Evolutionary conservation across 2,797 vertebrate species (phyloP), one percentile per base, ranked within the genome.

Genomic region (Smutsia gigantea): DNA sequence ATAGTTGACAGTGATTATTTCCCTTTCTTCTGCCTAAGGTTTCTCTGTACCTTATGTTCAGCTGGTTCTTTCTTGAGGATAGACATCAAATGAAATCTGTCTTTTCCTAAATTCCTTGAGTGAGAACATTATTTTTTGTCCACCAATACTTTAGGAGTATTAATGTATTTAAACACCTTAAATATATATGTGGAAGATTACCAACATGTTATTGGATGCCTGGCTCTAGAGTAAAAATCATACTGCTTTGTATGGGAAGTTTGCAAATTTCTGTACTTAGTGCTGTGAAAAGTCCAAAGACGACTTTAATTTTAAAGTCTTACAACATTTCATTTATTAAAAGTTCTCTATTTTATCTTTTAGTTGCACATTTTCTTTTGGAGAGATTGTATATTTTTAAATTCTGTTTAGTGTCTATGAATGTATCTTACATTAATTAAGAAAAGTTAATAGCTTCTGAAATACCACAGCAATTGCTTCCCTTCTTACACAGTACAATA

Each of bases 191-290:
- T 99, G 97, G 99, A 98, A 95, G 99, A 99, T 96, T 99, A 99
- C 98, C 98, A 99, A 97, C 98, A 99, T 98, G 99, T 99, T 97
- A 98, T 99, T 42, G 99, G 99, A 98, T 98, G 99, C 94, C 98
- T 99, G 68, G 99, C 99, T 13, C 99, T 99, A 97, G 99, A 98
- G 81, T 98, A 97, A 98, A 94, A 96, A 97, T 95, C 97, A 87
- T 64, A 51, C 71, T 95, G 27, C 64, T 87, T 18, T 96, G 85
- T 95, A 96, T 84, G 97, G 96, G 63, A 98, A 92, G 87, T 92
- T 46, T 96, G 55, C 74, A 96, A 66, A 97, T 96, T 97, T 93
- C 97, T 98, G 53, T 96, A 97, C 86, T 82, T 92, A 97, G 55
- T 96, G 93, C 98, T 98, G 69, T 98, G 97, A 98, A 98, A 98